Evolutionary conservation across 1,140 invertebrate species (phyloP).

Genomic region (Gryllus bimaculatus): DNA sequence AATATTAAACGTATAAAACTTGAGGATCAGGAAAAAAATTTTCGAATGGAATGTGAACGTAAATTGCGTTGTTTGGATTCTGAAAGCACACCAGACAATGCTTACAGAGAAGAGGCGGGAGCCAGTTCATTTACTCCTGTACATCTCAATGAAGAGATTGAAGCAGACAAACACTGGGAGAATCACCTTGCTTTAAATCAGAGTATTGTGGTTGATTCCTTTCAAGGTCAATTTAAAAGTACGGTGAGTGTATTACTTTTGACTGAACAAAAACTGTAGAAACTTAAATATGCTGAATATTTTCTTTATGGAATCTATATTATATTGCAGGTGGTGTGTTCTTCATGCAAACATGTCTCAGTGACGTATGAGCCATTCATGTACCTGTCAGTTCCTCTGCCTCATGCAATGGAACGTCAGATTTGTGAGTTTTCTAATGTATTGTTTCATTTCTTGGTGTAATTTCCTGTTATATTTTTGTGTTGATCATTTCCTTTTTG

Average conservation of each 20-base stretch:
- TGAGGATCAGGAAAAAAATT: slow-evolving; percentile 40
- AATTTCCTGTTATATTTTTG: too few relatives aligned
- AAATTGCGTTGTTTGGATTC: slow-evolving; percentile 22
- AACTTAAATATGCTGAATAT: background rate
- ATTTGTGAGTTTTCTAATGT: slow-evolving; percentile 35
- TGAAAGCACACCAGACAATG: background rate
- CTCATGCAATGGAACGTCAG: slow-evolving; percentile 55
- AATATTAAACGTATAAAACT: slow-evolving; percentile 40
- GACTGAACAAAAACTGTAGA: background rate
- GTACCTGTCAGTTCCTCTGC: slow-evolving; percentile 61
- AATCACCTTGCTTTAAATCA: slow-evolving; percentile 49
- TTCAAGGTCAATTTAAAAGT: slow-evolving; percentile 64
- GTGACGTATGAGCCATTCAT: slow-evolving; percentile 66
- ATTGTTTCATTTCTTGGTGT: too few relatives aligned
- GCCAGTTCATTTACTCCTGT: slow-evolving; percentile 18
- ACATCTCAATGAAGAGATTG: slow-evolving; percentile 33
- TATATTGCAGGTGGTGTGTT: slow-evolving; percentile 51
- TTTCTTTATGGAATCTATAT: background rate
- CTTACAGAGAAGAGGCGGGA: slow-evolving; percentile 27
- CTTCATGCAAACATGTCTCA: slow-evolving; percentile 54
- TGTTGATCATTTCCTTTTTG: too few relatives aligned
- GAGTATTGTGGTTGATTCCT: slow-evolving; percentile 58
- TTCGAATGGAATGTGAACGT: slow-evolving; percentile 26
- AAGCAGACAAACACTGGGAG: slow-evolving; percentile 52
- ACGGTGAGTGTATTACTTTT: slow-evolving; percentile 40